Conservation (phyloP, 53 echinoderm and acorn worm genomes). For the Stichopus horrens region DNA sequence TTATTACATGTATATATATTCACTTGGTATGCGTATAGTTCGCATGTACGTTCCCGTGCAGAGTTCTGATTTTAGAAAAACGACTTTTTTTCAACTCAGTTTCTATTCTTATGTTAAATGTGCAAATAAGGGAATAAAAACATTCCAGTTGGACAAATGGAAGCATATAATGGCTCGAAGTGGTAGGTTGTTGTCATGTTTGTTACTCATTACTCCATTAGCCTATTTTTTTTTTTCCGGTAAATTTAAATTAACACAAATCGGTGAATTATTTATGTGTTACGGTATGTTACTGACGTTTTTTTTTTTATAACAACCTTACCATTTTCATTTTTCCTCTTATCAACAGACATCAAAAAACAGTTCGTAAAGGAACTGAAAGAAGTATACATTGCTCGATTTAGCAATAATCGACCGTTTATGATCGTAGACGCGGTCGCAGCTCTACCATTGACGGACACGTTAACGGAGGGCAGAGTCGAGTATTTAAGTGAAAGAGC, state of each 20-base stretch:
- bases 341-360: background rate
- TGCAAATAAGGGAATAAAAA: too few species aligned
- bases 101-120: background rate
- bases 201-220: too few species aligned
- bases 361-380: background rate
- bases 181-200: too few species aligned
- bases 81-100: background rate
- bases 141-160: too few species aligned
- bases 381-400: background rate
- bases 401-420: background rate
- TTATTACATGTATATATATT: background rate
- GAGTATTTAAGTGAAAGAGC: background rate
- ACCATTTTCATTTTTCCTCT: background rate
- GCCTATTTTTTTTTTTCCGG: background rate
- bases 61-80: background rate
- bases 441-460: background rate
- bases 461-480: background rate
- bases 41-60: too few species aligned
- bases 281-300: background rate
- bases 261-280: too few species aligned
- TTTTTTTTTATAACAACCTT: background rate
- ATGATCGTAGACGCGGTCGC: background rate
- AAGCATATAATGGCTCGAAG: too few species aligned
- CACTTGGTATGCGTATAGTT: too few species aligned
- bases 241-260: background rate